Conservation (phyloP, 53 echinoderm and acorn worm genomes). For the Paracentrotus lividus region DNA sequence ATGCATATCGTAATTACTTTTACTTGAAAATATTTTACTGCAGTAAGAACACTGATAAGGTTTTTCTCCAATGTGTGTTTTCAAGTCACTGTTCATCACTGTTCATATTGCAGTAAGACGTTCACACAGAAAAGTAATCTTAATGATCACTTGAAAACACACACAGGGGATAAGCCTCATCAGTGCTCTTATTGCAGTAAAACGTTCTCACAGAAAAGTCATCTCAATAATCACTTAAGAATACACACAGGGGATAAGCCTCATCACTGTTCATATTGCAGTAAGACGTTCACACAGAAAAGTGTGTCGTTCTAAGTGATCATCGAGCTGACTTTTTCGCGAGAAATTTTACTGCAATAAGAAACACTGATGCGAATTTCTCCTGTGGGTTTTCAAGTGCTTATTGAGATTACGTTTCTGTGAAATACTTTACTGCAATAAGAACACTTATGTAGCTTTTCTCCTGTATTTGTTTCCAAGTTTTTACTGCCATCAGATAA, state of each 20-base stretch:
- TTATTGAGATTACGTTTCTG: not conserved
- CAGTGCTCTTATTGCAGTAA: not conserved
- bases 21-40: too few species aligned
- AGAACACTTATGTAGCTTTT: not conserved
- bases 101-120: not conserved
- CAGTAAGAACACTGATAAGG: too few species aligned
- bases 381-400: too few species aligned
- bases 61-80: too few species aligned
- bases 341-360: too few species aligned
- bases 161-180: not conserved
- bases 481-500: not conserved
- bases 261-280: not conserved
- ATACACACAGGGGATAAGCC: not conserved
- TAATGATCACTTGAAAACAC: not conserved
- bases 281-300: not conserved
- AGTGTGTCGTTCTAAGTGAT: too few species aligned
- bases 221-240: not conserved
- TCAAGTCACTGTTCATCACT: not conserved
- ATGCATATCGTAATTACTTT: not conserved
- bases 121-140: not conserved
- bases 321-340: too few species aligned
- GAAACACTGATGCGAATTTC: too few species aligned
- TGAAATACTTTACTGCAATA: not conserved
- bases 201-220: not conserved
- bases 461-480: not conserved